Conservation (phyloP, 2,888 invertebrate genomes). For the Unio pictorum region DNA sequence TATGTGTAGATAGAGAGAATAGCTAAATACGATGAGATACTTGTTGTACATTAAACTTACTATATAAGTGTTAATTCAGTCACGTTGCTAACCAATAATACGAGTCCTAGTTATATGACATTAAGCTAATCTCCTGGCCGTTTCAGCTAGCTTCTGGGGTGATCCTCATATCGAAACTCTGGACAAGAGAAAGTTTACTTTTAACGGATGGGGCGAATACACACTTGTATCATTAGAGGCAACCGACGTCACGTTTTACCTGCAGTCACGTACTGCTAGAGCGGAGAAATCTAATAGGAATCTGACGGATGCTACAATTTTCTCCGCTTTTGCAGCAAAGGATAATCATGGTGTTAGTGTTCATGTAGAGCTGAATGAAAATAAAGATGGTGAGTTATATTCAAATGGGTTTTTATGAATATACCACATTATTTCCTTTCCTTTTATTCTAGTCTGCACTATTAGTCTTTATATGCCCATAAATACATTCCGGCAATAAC, state of each 20-base stretch:
- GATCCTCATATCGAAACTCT: conserved; percentile 38
- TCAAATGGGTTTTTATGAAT: no score
- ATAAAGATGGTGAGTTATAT: conserved; percentile 12
- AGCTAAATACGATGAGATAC: no score
- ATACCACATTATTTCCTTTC: no score
- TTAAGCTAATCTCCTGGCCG: background rate
- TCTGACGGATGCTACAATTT: conserved; percentile 34
- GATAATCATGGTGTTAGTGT: conserved; percentile 18
- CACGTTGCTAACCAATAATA: no score
- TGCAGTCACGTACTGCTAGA: background rate
- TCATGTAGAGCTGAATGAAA: conserved; percentile 27
- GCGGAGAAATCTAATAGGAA: conserved; percentile 15
- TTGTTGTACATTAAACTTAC: no score
- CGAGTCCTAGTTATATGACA: background rate
- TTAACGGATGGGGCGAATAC: conserved; percentile 40
- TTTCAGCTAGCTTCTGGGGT: conserved; percentile 18
- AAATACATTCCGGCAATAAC: no score
- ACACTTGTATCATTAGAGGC: conserved; percentile 9
- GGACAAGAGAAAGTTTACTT: conserved; percentile 32
- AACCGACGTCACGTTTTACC: background rate
- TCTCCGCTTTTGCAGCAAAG: conserved; percentile 34
- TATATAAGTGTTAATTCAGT: no score
- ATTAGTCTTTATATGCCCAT: no score
- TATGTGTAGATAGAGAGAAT: no score
- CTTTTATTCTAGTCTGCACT: no score